These are phyloP conservation scores for Caenorhabditis sp. DNA, from an alignment of 2,888 invertebrate species.

Conservation along the genomic window DNA sequence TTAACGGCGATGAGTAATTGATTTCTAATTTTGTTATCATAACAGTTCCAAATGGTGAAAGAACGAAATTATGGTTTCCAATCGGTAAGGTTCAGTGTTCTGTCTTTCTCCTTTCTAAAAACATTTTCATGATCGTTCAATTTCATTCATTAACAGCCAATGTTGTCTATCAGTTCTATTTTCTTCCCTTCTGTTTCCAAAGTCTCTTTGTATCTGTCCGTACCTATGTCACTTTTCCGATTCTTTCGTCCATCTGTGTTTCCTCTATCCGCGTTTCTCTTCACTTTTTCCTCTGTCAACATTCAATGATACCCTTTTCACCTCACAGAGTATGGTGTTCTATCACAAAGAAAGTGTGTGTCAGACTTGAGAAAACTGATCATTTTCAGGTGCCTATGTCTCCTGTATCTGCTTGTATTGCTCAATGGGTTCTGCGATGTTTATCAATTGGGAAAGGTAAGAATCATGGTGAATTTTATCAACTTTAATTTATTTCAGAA, in stretches of 20 bases:
- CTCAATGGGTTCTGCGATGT: constrained; percentile 79
- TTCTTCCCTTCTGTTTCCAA: constrained; percentile 1
- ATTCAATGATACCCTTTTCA: constrained; percentile 25
- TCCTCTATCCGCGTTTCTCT: constrained; percentile 36
- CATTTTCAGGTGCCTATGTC: constrained; percentile 77
- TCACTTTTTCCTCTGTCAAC: constrained; percentile 41
- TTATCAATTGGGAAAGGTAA: constrained; percentile 78
- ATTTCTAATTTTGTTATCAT: constrained; percentile 3
- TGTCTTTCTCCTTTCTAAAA: constrained; percentile 22
- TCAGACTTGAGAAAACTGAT: neutral
- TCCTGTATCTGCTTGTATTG: constrained; percentile 79
- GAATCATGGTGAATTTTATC: neutral
- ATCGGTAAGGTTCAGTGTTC: constrained; percentile 61
- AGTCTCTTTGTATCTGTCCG: constrained; percentile 24
- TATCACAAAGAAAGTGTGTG: constrained; percentile 6
- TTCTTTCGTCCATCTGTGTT: constrained; percentile 36
- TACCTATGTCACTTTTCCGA: constrained; percentile 6
- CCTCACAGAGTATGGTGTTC: constrained; percentile 49
- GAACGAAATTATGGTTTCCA: constrained; percentile 61
- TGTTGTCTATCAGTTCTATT: constrained; percentile 15
- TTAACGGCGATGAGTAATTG: neutral
- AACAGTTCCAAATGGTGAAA: constrained; percentile 62
- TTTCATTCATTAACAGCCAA: no score
- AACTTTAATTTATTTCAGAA: constrained; percentile 42
- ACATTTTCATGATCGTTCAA: no score